Conservation (phyloP, 2,113 vertebrate genomes). For the pig (Sus scrofa) region DNA sequence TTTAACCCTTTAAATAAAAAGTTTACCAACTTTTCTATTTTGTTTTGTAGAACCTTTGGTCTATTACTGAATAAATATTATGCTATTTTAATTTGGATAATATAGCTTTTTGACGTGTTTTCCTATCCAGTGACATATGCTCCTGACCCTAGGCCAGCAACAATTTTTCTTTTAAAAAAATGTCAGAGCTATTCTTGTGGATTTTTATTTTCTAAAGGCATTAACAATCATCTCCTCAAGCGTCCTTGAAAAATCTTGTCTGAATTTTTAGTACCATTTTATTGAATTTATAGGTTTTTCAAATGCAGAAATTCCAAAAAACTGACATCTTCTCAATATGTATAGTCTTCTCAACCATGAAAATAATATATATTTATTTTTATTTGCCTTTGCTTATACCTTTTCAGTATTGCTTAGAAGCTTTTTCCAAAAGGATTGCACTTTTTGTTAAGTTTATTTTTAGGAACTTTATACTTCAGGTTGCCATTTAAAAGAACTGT, state of each 20-base stretch:
- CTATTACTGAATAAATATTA: background rate
- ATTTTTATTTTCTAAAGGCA: conserved; percentile 27
- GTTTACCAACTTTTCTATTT: background rate
- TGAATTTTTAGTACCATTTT: background rate
- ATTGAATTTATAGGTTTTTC: background rate
- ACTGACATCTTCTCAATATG: background rate
- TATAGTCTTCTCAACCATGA: background rate
- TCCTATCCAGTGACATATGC: background rate
- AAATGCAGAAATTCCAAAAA: background rate
- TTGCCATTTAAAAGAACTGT: background rate
- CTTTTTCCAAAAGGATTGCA: background rate
- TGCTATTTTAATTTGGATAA: background rate
- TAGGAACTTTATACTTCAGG: background rate
- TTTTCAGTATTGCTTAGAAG: background rate
- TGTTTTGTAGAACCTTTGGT: background rate
- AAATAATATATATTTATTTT: background rate
- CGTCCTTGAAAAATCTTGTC: background rate
- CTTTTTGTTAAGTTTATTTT: background rate
- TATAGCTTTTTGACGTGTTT: background rate
- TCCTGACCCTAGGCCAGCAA: background rate
- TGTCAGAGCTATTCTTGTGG: background rate
- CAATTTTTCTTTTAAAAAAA: background rate
- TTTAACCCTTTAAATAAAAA: background rate
- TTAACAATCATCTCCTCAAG: conserved; percentile 10
- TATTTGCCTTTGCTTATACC: background rate